Conservation (phyloP, 2,888 invertebrate genomes). For the Drosophila flavopinicola region DNA sequence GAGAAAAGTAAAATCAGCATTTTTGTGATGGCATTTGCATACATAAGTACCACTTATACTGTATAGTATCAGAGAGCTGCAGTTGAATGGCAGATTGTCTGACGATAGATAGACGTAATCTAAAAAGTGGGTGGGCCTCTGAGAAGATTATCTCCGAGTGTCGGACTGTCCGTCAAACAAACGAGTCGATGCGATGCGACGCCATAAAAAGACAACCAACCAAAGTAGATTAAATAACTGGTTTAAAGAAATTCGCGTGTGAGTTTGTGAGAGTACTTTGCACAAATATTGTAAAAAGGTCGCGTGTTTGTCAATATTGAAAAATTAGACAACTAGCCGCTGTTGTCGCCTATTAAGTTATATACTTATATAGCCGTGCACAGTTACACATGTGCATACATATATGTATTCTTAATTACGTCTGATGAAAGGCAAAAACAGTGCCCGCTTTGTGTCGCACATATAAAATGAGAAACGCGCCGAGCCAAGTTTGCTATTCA, state of each 20-base stretch:
- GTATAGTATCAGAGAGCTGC: too few relatives aligned
- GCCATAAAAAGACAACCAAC: conserved; percentile 3
- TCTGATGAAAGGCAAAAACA: conserved; percentile 4
- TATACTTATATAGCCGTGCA: conserved; percentile 31
- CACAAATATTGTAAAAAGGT: conserved; percentile 13
- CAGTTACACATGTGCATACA: conserved; percentile 4
- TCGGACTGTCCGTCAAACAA: conserved; percentile 4
- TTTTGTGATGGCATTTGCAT: too few relatives aligned
- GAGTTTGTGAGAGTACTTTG: not conserved
- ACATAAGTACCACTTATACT: too few relatives aligned
- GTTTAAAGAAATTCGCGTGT: conserved; percentile 21
- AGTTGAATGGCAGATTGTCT: not conserved
- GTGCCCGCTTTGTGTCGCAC: not conserved
- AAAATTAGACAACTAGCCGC: conserved; percentile 19
- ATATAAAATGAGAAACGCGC: conserved; percentile 46
- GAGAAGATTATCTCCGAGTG: conserved; percentile 17
- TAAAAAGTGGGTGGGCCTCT: conserved; percentile 8
- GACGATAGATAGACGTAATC: not conserved
- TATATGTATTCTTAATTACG: conserved; percentile 30
- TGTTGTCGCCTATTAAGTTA: conserved; percentile 45
- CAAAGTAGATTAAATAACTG: conserved; percentile 22
- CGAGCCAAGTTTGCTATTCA: conserved; percentile 27
- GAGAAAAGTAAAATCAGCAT: not conserved
- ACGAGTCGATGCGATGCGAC: conserved; percentile 16
- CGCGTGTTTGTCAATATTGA: conserved; percentile 45